phyloP scores from a whole-genome alignment of 2,797 vertebrate genomes.

The Scolopax bukidnonensis region DNA sequence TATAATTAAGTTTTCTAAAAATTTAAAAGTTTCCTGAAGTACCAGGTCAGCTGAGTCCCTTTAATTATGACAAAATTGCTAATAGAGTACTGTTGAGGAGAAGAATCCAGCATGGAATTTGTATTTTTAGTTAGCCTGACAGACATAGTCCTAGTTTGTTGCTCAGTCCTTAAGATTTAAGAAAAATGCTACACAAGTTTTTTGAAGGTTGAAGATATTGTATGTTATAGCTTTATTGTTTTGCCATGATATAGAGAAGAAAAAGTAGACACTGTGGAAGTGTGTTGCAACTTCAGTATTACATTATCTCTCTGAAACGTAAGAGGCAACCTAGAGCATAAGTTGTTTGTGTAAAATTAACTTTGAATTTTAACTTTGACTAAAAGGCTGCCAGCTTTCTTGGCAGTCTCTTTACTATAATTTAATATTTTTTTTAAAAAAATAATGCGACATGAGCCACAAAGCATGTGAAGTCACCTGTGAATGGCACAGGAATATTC shows the following conservation, averaged over 20 bases:
- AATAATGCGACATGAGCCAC: neutral
- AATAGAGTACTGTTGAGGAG: neutral
- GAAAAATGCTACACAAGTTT: neutral
- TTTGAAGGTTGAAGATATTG: neutral
- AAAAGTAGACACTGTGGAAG: neutral
- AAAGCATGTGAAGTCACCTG: neutral
- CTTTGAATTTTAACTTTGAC: neutral
- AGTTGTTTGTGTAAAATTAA: neutral
- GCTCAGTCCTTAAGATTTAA: neutral
- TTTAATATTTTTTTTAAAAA: neutral
- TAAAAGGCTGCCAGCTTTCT: neutral
- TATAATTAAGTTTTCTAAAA: neutral
- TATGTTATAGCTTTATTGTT: neutral
- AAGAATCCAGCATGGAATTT: neutral
- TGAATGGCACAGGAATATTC: neutral
- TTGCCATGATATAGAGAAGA: neutral
- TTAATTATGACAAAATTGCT: neutral
- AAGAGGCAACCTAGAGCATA: neutral
- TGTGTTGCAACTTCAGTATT: neutral
- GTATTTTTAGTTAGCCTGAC: neutral
- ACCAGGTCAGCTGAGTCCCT: neutral
- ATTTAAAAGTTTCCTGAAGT: neutral
- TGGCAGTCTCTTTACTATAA: neutral
- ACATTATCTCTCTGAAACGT: neutral
- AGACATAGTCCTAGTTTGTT: neutral